Conservation (phyloP, 2,888 invertebrate genomes). For the Julus scandinavius region DNA sequence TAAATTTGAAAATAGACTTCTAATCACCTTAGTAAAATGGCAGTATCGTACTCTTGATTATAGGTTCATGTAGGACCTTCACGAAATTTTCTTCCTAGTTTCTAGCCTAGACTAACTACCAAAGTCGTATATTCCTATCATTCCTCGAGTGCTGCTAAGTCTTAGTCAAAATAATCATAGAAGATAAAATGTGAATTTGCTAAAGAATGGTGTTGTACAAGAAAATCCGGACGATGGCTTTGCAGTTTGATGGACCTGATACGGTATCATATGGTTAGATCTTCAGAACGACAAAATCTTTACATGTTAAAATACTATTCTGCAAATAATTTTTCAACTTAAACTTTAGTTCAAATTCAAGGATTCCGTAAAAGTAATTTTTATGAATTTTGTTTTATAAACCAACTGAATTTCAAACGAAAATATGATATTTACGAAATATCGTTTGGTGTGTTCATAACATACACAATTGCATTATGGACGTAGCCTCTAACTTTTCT, state of each 20-base stretch:
- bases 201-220: no score
- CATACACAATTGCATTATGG: background rate
- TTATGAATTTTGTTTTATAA: no score
- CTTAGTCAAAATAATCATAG: background rate
- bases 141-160: background rate
- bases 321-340: no score
- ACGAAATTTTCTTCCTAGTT: background rate
- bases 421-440: background rate
- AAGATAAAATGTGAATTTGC: background rate
- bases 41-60: background rate
- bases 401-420: no score
- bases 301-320: no score
- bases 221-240: no score
- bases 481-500: background rate
- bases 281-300: no score
- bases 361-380: no score
- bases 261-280: no score
- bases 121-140: background rate
- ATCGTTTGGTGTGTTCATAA: background rate
- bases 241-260: no score
- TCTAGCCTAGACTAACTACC: background rate
- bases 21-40: slow-evolving; percentile 38
- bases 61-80: background rate
- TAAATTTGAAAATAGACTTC: background rate
- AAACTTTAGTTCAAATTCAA: no score